These are phyloP conservation scores for Bambusicola thoracicus DNA, from an alignment of 2,113 vertebrate species.

Conservation along the genomic window DNA sequence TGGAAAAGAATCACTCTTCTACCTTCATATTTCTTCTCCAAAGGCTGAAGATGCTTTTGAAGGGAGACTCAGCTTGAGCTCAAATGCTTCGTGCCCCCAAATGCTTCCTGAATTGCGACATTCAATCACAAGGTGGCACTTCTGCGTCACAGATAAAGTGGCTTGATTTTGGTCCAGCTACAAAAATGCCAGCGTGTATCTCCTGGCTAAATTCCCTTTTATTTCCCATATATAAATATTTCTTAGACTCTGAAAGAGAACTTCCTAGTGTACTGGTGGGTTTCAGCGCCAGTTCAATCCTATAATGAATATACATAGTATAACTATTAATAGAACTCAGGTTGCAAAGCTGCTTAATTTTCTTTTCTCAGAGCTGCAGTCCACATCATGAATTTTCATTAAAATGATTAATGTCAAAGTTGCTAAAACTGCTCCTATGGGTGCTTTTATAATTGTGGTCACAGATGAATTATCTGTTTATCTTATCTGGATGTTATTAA, in stretches of 20 bases:
- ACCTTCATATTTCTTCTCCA: not conserved
- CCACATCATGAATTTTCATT: not conserved
- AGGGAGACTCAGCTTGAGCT: accelerated
- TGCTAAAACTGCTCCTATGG: not conserved
- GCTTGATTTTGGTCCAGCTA: not conserved
- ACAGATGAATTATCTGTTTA: not conserved
- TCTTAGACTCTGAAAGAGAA: not conserved
- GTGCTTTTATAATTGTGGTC: not conserved
- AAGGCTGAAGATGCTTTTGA: not conserved
- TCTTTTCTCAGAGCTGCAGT: not conserved
- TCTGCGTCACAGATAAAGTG: not conserved
- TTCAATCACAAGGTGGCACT: conserved; percentile 54
- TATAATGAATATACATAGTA: not conserved
- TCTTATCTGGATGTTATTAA: not conserved
- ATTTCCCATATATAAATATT: not conserved
- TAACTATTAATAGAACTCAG: not conserved
- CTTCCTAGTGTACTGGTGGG: accelerated
- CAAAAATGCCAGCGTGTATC: not conserved
- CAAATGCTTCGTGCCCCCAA: not conserved
- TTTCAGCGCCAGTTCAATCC: not conserved
- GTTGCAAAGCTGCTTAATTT: not conserved
- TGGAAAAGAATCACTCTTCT: not conserved
- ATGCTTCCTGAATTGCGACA: not conserved
- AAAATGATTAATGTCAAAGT: not conserved
- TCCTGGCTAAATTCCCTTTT: not conserved